Evolutionary conservation across 2,113 vertebrate species (phyloP).

Genomic region (Narcine bancroftii): DNA sequence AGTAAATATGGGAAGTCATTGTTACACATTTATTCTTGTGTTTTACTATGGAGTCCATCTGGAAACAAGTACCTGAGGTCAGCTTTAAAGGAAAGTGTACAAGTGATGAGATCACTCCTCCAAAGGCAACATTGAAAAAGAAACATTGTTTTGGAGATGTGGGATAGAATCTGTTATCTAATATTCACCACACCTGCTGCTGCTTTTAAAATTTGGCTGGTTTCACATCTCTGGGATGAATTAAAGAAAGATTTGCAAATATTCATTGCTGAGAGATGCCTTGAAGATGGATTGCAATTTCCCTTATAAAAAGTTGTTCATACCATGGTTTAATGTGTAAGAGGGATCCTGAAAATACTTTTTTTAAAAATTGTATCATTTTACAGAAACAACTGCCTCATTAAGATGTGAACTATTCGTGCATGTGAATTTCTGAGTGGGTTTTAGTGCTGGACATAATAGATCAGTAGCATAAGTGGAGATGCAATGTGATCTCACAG

Average conservation of each 20-base stretch:
- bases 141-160: background rate
- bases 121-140: background rate
- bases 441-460: background rate
- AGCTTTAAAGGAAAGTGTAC: background rate
- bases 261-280: background rate
- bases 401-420: background rate
- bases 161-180: background rate
- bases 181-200: background rate
- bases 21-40: background rate
- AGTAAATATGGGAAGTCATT: background rate
- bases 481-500: constrained; percentile 3
- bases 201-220: background rate
- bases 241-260: background rate
- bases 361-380: background rate
- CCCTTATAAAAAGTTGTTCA: background rate
- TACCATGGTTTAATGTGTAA: background rate
- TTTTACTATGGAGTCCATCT: background rate
- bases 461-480: background rate
- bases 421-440: background rate
- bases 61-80: background rate
- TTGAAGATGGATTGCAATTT: background rate
- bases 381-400: background rate
- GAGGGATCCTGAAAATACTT: background rate
- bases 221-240: too few relatives aligned
- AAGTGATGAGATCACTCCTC: background rate